These are phyloP conservation scores for Lepus townsendii DNA, from an alignment of 2,797 vertebrate genomes.

Conservation along the genomic window DNA sequence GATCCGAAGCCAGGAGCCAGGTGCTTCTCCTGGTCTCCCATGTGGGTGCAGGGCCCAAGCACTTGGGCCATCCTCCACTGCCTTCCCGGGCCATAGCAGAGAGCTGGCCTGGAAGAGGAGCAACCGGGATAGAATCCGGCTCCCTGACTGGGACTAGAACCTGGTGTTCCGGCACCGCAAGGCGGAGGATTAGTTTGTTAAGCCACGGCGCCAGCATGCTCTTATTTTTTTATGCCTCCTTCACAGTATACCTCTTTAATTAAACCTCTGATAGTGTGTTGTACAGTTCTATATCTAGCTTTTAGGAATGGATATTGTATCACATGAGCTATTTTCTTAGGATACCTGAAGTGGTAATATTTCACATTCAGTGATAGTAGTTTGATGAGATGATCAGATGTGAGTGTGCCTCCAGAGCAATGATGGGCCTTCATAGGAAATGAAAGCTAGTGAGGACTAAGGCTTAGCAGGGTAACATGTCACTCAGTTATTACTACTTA, in stretches of 20 bases:
- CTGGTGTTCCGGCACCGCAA: too few species aligned
- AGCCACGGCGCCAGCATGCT: too few species aligned
- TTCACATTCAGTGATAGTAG: neutral
- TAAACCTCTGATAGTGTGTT: neutral
- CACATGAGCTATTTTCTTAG: neutral
- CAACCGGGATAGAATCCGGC: too few species aligned
- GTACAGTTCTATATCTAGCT: neutral
- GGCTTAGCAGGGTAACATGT: neutral
- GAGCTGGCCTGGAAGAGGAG: too few species aligned
- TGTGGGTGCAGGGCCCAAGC: too few species aligned
- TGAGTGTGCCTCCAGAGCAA: neutral
- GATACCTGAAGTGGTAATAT: neutral
- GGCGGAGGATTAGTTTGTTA: too few species aligned
- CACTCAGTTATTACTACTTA: slow-evolving; percentile 9
- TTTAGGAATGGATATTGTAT: slow-evolving; percentile 18
- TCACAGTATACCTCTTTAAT: neutral
- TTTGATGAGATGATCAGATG: neutral
- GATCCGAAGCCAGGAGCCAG: too few species aligned
- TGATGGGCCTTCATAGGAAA: neutral
- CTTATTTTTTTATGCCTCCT: neutral
- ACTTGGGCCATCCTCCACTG: too few species aligned
- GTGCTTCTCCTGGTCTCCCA: too few species aligned
- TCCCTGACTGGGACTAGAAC: too few species aligned
- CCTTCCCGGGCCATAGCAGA: too few species aligned
- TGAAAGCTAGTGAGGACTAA: neutral